Evolutionary conservation across 2,888 invertebrate genomes (phyloP).

Genomic region (Empis livida): DNA sequence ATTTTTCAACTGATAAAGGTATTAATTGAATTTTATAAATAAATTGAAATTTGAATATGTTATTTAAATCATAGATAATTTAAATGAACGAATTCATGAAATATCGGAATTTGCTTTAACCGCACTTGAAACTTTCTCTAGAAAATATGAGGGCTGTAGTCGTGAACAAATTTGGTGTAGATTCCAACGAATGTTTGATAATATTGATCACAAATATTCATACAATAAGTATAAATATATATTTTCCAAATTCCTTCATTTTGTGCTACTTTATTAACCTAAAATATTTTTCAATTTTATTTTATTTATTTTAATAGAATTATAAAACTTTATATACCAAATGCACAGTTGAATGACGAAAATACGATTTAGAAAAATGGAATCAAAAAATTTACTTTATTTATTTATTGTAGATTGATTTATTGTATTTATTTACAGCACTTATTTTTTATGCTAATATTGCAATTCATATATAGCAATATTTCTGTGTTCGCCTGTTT

Average conservation of each 20-base stretch:
- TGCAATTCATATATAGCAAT: too few relatives aligned
- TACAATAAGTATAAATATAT: constrained; percentile 11
- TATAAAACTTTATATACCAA: constrained; percentile 8
- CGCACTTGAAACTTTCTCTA: constrained; percentile 15
- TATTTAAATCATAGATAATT: constrained; percentile 16
- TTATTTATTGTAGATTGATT: too few relatives aligned
- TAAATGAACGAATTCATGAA: constrained; percentile 38
- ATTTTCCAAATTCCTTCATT: background rate
- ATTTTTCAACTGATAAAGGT: constrained; percentile 22
- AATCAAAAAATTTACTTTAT: too few relatives aligned
- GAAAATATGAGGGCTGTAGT: constrained; percentile 10
- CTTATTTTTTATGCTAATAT: too few relatives aligned
- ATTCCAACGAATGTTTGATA: constrained; percentile 10
- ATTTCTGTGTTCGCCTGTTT: too few relatives aligned
- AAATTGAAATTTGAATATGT: background rate
- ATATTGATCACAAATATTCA: constrained; percentile 11
- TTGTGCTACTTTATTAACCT: background rate
- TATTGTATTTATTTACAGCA: too few relatives aligned
- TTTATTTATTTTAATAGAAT: constrained; percentile 6
- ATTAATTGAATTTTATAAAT: constrained; percentile 4
- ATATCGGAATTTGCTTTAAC: constrained; percentile 38
- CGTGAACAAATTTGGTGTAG: constrained; percentile 13
- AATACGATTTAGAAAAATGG: too few relatives aligned
- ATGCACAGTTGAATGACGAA: background rate
- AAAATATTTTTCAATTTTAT: background rate